Percentiles rank a stretch among this genome's conserved stretches.
These are phyloP conservation scores for Ptychochromis oligacanthus DNA, from an alignment of 2,113 vertebrate species.

Conservation along the genomic window DNA sequence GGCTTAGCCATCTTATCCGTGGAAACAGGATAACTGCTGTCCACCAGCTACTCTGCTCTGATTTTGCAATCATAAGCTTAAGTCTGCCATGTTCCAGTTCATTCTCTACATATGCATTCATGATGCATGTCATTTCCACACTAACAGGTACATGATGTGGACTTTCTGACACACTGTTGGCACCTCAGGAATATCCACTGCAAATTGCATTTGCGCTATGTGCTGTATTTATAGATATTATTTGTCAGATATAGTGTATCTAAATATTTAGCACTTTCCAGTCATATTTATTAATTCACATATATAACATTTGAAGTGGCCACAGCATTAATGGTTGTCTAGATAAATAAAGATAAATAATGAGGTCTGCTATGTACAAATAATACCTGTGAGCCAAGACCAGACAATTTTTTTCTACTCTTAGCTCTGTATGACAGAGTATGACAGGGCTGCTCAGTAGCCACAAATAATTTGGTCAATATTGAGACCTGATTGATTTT, in stretches of 20 bases:
- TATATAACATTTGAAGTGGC: too few relatives aligned
- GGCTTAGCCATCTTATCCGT: conserved; percentile 8
- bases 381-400: neutral
- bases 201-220: too few relatives aligned
- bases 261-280: too few relatives aligned
- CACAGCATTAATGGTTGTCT: too few relatives aligned
- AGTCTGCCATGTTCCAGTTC: neutral
- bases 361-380: neutral
- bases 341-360: too few relatives aligned
- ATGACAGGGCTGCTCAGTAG: neutral
- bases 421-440: neutral
- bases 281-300: too few relatives aligned
- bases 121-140: neutral
- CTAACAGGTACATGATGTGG: neutral
- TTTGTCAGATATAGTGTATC: too few relatives aligned
- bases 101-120: conserved; percentile 11
- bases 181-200: too few relatives aligned
- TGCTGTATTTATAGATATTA: too few relatives aligned
- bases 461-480: neutral
- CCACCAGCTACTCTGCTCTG: conserved; percentile 3
- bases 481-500: neutral
- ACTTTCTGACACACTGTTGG: neutral
- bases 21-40: conserved; percentile 12
- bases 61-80: neutral
- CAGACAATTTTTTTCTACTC: neutral